Evolutionary conservation across 2,888 invertebrate genomes (phyloP).

Genomic region (Melitaea athalia): DNA sequence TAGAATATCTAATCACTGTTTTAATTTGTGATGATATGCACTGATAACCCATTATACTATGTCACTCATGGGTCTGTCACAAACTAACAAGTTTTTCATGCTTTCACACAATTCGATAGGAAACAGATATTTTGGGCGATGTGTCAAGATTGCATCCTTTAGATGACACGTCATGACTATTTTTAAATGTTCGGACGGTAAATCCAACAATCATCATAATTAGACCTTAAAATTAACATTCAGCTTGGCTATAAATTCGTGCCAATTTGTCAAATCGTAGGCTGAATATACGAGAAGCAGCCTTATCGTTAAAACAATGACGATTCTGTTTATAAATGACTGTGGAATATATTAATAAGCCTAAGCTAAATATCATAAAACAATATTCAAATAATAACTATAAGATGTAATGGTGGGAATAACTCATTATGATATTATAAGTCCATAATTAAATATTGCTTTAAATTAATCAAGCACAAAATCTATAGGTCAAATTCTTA

Average conservation of each 20-base stretch:
- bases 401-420: slow-evolving; percentile 77
- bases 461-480: slow-evolving; percentile 64
- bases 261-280: slow-evolving; percentile 76
- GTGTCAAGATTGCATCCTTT: slow-evolving; percentile 69
- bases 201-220: slow-evolving; percentile 78
- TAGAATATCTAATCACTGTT: slow-evolving; percentile 81
- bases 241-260: slow-evolving; percentile 81
- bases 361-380: slow-evolving; percentile 74
- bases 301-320: slow-evolving; percentile 77
- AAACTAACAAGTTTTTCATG: slow-evolving; percentile 67
- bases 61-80: slow-evolving; percentile 59
- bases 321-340: slow-evolving; percentile 72
- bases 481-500: slow-evolving; percentile 46
- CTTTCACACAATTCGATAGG: slow-evolving; percentile 64
- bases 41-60: slow-evolving; percentile 68
- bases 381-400: slow-evolving; percentile 76
- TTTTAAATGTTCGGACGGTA: slow-evolving; percentile 80
- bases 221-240: slow-evolving; percentile 77
- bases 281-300: slow-evolving; percentile 78
- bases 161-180: slow-evolving; percentile 73
- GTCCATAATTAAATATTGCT: slow-evolving; percentile 76
- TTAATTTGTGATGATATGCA: slow-evolving; percentile 82
- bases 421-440: slow-evolving; percentile 62
- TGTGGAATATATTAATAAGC: slow-evolving; percentile 78
- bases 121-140: slow-evolving; percentile 60